Evolutionary conservation across 2,888 invertebrate species (phyloP), one percentile per base, ranked within the genome.

Genomic region (Phyto melanocephala): DNA sequence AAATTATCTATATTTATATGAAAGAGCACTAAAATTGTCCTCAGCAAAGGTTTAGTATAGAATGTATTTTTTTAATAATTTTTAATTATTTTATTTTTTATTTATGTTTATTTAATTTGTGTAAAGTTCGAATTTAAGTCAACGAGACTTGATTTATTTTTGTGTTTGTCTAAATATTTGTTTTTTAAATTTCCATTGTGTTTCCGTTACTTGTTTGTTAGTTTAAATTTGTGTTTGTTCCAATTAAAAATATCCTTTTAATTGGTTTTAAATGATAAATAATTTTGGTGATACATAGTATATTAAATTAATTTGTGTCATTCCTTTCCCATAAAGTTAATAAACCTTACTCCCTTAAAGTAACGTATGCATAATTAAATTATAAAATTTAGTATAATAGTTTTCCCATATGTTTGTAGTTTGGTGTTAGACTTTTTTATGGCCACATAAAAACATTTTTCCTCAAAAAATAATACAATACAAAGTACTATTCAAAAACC

Each of bases 41-140:
- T 78, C 81, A 58, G 60, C 65, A 76, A 80, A 81, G 78, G 77
- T 81, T 78, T 63, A 81, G 78, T 81, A 78, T 78, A 78, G 62
- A 74, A 63, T 56, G 56, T 78, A 68, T 56, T 56, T 81, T 63
- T 35, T 50, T 35, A 67, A 56, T 28, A 45, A 40, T n/a, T n/a
- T 37, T 74, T 5, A 68, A 52, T 50, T 52, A 47, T 40, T 68
- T 67, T 20, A 60, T 42, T 24, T 35, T 37, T 62, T 24, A 45
- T 54, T 77, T 63, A n/a, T 54, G 10, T 77, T 37, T 70, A 20
- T 63, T 62, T 63, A 24, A 52, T 62, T 77, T 70, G 45, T 77
- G 62, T 54, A 62, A 62, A 60, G 60, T 68, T 60, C 62, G 5
- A 65, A 63, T 33, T 63, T 63, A 11, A 40, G 56, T 13, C 22